Conservation (phyloP, 92 coral and sea anemone species). For the Actinostola sp. region DNA sequence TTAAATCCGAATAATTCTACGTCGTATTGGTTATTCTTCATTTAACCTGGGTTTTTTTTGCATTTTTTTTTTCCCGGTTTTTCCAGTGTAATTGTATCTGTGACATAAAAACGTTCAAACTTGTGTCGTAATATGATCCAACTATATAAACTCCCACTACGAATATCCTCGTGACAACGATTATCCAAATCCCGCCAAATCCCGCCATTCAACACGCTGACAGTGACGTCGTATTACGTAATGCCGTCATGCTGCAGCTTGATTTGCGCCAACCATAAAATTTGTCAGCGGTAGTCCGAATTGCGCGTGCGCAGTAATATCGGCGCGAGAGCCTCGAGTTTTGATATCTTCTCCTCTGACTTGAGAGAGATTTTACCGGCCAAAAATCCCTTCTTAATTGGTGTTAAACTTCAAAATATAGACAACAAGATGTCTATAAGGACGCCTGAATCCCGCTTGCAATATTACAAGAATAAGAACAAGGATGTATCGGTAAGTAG, state of each 20-base stretch:
- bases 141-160: neutral
- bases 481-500: constrained; percentile 91
- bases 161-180: neutral
- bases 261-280: no score
- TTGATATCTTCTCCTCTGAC: constrained; percentile 49
- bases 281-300: constrained; percentile 38
- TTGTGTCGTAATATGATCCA: neutral
- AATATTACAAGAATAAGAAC: constrained; percentile 94
- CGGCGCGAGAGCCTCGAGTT: constrained; percentile 52
- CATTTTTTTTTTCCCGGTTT: no score
- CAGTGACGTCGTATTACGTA: constrained; percentile 1
- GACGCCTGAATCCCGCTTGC: constrained; percentile 78
- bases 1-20: no score
- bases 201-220: neutral
- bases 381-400: constrained; percentile 50
- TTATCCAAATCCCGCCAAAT: neutral
- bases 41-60: no score
- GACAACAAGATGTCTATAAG: constrained; percentile 88
- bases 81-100: neutral
- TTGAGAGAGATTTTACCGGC: constrained; percentile 51
- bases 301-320: constrained; percentile 42
- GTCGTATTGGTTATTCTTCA: no score
- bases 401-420: constrained; percentile 34
- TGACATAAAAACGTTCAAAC: neutral
- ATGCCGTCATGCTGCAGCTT: neutral